Evolutionary conservation across 2,797 vertebrate species (phyloP), one percentile per base, ranked within the genome.

Genomic region (Triplophysa bombifrons): DNA sequence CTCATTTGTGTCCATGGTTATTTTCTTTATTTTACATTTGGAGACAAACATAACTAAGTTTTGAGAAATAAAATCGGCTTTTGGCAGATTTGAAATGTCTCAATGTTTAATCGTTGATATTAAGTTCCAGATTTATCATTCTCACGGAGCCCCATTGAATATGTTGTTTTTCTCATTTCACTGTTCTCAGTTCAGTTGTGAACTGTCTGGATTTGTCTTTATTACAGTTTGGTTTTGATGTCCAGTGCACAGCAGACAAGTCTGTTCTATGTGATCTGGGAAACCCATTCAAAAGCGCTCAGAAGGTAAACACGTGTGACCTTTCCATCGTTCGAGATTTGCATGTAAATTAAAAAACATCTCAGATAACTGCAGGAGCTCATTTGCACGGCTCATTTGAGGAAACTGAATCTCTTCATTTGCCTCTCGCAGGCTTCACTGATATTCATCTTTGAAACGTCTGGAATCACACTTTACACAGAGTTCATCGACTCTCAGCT

Each of bases 261-360:
- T 90, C 86, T 0, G 86, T 96, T 63, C 69, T 93, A 25, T 98
- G 97, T 12, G 92, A 97, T 3, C 87, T 99, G 85, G 97, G 95
- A 7, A 98, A 98, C 85, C 98, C 98, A 11, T 93, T 99, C 34
- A 95, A 92, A 89, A 92, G 88, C 86, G 93, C 94, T 51, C 91
- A 93, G 55, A 83, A 73, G 85, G 94, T 94, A 78, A 61, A 74
- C 50, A 19, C 13, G 50, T 60, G 20, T 63, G 68, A 72, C 68
- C 76, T 79, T 79, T 65, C 10, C 41, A 48, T 5, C 3, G 27
- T 41, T 22, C 12, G n/a, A 61, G 46, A 78, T 72, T 55, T 72
- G 68, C 58, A 72, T 72, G 48, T n/a, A 27, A 71, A 78, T 50
- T 46, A 51, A 61, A 25, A 55, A 22, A 77, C 55, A 30, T 60